These are phyloP conservation scores for Malurus alboscapulatus DNA, from an alignment of 2,113 vertebrate species.

Conservation along the genomic window DNA sequence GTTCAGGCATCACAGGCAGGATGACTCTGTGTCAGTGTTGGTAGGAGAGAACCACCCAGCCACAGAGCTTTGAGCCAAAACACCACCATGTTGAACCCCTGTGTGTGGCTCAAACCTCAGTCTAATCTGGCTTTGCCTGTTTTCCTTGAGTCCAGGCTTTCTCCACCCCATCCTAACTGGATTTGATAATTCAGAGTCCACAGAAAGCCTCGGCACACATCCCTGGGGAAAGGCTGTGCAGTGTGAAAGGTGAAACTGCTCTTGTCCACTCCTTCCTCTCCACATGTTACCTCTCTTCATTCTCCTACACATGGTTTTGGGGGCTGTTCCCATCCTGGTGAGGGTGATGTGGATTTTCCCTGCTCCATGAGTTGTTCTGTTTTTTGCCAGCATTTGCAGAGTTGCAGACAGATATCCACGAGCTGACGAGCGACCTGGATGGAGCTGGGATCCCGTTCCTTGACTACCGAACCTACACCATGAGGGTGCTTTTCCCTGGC, in stretches of 20 bases:
- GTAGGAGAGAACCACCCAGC: not conserved
- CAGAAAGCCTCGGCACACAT: rapidly evolving
- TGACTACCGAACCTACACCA: slow-evolving; percentile 94
- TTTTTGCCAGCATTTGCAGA: slow-evolving; percentile 87
- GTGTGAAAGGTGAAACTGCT: not conserved
- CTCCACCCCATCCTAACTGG: not conserved
- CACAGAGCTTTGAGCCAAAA: not conserved
- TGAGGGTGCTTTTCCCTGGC: slow-evolving; percentile 96
- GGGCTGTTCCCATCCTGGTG: not conserved
- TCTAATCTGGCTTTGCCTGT: not conserved
- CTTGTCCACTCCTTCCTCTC: not conserved
- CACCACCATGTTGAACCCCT: not conserved
- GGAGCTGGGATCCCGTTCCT: slow-evolving; percentile 96
- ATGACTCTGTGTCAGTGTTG: no score
- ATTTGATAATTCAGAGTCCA: not conserved
- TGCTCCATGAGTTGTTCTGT: not conserved
- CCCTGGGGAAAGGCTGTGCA: not conserved
- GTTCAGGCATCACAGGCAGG: not conserved
- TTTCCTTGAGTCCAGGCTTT: not conserved
- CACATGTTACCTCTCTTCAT: not conserved
- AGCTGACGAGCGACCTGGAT: slow-evolving; percentile 94
- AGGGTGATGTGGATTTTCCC: not conserved
- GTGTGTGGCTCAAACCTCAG: not conserved
- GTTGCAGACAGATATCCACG: slow-evolving; percentile 96
- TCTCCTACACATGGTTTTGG: rapidly evolving